A percentile compares a stretch with the other conserved stretches of the same genome.
phyloP scores from a whole-genome alignment of 2,888 invertebrate species.

The Eurytoma californica region DNA sequence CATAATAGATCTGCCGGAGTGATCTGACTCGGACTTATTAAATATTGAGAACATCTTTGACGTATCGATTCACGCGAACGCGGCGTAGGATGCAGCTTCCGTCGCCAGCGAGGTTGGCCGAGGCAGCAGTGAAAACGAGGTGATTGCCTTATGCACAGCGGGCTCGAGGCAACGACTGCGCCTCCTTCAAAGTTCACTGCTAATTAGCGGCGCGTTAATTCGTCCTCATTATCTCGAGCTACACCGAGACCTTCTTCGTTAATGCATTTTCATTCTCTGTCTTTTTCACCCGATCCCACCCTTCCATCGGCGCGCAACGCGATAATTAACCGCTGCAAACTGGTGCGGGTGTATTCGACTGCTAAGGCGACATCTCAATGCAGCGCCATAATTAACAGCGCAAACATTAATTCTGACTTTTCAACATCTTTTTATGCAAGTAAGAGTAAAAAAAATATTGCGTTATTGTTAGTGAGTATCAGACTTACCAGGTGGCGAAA shows the following conservation, averaged over 20 bases:
- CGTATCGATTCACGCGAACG: constrained; percentile 24
- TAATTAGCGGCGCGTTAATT: constrained; percentile 47
- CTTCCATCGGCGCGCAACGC: neutral
- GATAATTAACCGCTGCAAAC: constrained; percentile 36
- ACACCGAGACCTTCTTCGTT: constrained; percentile 13
- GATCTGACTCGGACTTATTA: constrained; percentile 11
- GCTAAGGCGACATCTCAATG: neutral
- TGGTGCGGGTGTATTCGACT: neutral
- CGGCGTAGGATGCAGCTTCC: neutral
- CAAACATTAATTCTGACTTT: neutral
- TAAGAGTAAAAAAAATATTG: too few species aligned
- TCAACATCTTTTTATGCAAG: too few species aligned
- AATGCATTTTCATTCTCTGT: neutral
- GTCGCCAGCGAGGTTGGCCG: neutral
- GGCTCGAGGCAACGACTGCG: neutral
- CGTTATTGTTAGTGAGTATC: too few species aligned
- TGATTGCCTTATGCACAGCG: neutral
- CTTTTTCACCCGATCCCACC: neutral
- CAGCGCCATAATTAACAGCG: constrained; percentile 2
- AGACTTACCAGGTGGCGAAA: too few species aligned
- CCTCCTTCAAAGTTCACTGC: constrained; percentile 33
- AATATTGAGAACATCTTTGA: constrained; percentile 26
- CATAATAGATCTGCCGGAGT: neutral
- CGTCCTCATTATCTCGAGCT: constrained; percentile 29
- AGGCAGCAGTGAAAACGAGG: constrained; percentile 4